Percentiles rank a stretch among this genome's conserved stretches.
phyloP scores from a whole-genome alignment of 2,888 invertebrate genomes.

The Papilio protenor region DNA sequence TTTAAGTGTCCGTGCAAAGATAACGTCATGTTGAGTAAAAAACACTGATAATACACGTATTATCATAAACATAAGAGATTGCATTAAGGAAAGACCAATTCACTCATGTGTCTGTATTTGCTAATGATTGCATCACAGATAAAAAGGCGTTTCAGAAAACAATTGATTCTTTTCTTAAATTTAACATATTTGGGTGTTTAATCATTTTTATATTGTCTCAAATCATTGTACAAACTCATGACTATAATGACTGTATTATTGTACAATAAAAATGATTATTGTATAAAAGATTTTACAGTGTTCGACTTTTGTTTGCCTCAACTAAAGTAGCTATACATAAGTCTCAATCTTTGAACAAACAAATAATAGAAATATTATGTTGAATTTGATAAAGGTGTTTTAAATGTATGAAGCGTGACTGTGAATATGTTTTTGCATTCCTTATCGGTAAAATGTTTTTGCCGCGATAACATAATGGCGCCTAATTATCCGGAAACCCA shows the following conservation, averaged over 20 bases:
- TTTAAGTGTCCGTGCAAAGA: background rate
- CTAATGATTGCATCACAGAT: too few relatives aligned
- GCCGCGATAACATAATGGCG: background rate
- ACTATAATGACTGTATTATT: too few relatives aligned
- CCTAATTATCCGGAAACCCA: background rate
- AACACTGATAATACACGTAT: background rate
- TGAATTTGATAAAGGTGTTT: background rate
- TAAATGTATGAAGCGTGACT: background rate
- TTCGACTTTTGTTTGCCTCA: too few relatives aligned
- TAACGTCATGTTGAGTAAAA: constrained; percentile 1
- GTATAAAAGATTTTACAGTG: background rate
- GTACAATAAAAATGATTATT: background rate
- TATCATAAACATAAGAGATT: background rate
- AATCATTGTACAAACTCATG: too few relatives aligned
- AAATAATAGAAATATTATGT: background rate
- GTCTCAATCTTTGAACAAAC: background rate
- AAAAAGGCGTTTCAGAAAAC: too few relatives aligned
- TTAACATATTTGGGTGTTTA: too few relatives aligned
- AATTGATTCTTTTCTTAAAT: too few relatives aligned
- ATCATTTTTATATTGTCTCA: too few relatives aligned
- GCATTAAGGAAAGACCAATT: background rate
- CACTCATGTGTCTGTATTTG: background rate
- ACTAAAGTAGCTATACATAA: background rate
- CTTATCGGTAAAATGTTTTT: background rate
- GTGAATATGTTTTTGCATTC: background rate